phyloP scores from a whole-genome alignment of 2,888 invertebrate genomes.

The Lumbricus terrestris region DNA sequence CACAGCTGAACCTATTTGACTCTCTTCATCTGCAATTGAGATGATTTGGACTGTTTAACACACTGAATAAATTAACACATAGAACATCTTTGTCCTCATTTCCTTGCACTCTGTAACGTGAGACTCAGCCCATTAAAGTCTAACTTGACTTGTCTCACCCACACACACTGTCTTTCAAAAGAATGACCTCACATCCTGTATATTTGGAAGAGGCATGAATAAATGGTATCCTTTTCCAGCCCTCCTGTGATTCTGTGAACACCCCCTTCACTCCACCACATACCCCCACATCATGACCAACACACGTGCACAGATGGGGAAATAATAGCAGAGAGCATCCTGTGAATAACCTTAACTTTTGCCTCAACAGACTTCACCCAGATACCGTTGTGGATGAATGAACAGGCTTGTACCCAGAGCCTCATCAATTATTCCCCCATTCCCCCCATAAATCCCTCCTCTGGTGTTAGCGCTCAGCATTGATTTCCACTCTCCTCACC shows the following conservation, averaged over 20 bases:
- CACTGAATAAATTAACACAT: background rate
- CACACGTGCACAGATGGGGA: background rate
- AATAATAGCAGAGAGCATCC: background rate
- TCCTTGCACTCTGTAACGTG: background rate
- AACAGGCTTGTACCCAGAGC: background rate
- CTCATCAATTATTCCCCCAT: background rate
- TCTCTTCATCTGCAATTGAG: background rate
- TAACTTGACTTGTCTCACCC: background rate
- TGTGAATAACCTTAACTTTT: background rate
- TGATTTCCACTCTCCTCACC: no score
- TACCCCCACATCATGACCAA: background rate
- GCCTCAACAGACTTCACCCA: background rate
- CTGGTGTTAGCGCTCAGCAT: background rate
- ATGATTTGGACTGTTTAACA: background rate
- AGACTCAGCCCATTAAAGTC: background rate
- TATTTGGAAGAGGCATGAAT: background rate
- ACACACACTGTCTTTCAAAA: background rate
- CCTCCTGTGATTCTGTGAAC: background rate
- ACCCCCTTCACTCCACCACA: background rate
- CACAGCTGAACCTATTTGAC: background rate
- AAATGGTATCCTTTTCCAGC: background rate
- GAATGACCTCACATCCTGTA: background rate
- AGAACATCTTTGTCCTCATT: background rate
- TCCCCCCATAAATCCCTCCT: background rate
- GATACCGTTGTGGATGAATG: background rate